Percentiles rank a stretch among this genome's conserved stretches.
These are phyloP conservation scores for Popillia japonica DNA, from an alignment of 1,140 invertebrate species.

Conservation along the genomic window DNA sequence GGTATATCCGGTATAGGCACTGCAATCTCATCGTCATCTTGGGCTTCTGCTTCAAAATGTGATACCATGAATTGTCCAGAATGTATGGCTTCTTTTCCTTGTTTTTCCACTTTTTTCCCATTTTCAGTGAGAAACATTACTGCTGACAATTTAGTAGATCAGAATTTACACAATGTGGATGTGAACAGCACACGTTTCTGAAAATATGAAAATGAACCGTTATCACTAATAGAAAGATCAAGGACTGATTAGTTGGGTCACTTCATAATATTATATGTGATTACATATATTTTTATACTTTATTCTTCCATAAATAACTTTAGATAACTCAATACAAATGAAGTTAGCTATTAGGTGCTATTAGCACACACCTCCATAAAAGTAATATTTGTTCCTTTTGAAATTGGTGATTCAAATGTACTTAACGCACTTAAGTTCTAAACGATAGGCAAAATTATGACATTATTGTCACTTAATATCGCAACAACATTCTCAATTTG, in stretches of 20 bases:
- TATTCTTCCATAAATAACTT: slow-evolving; percentile 55
- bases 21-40: slow-evolving; percentile 84
- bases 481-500: too few relatives aligned
- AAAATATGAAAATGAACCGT: slow-evolving; percentile 48
- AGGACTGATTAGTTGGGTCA: slow-evolving; percentile 61
- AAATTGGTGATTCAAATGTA: too few relatives aligned
- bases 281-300: slow-evolving; percentile 47
- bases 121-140: slow-evolving; percentile 46
- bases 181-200: slow-evolving; percentile 45
- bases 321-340: slow-evolving; percentile 44
- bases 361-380: too few relatives aligned
- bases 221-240: slow-evolving; percentile 58
- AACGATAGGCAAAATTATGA: too few relatives aligned
- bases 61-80: slow-evolving; percentile 99
- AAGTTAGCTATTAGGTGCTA: slow-evolving; percentile 41
- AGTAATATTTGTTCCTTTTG: too few relatives aligned
- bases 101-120: slow-evolving; percentile 43
- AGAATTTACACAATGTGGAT: slow-evolving; percentile 40
- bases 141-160: slow-evolving; percentile 42
- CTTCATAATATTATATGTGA: slow-evolving; percentile 48
- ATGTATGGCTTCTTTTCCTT: slow-evolving; percentile 81
- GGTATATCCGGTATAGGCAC: slow-evolving; percentile 77
- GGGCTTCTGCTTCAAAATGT: slow-evolving; percentile 91
- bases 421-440: too few relatives aligned
- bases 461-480: too few relatives aligned